Conservation (phyloP, 2,113 vertebrate species). For the Pavo muticus region DNA sequence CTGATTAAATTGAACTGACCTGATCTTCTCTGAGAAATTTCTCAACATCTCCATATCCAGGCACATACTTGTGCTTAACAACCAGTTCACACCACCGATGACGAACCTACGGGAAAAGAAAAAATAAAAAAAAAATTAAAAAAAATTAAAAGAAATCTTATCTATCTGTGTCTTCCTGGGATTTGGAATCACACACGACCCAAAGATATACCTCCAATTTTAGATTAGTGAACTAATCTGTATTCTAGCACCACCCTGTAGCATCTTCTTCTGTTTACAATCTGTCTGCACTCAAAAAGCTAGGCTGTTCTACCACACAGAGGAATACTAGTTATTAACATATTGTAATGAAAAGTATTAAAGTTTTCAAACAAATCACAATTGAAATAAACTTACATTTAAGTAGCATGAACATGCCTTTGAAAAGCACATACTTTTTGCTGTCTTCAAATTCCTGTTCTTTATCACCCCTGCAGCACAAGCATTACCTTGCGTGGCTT, state of each 20-base stretch:
- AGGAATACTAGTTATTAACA: background rate
- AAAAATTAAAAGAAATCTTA: background rate
- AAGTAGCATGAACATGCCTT: background rate
- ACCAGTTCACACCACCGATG: conserved; percentile 98
- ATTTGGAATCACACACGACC: background rate
- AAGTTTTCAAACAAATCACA: background rate
- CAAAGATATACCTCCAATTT: background rate
- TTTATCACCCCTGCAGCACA: background rate
- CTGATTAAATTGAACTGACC: conserved; percentile 71
- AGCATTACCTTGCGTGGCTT: background rate
- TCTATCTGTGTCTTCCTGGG: background rate
- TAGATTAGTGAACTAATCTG: background rate
- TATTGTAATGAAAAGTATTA: background rate
- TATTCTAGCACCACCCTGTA: background rate
- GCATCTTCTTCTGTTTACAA: background rate
- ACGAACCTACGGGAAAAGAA: conserved; percentile 79
- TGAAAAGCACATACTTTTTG: background rate
- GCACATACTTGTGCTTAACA: conserved; percentile 84
- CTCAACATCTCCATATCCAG: conserved; percentile 86
- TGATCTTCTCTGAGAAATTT: conserved; percentile 90
- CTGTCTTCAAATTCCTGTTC: background rate
- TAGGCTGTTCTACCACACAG: background rate
- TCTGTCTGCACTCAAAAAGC: background rate
- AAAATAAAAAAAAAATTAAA: background rate
- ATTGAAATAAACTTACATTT: background rate